phyloP scores from a whole-genome alignment of 30 jellyfish, hydroid and myxozoan genomes.

The Cassiopea andromeda region DNA sequence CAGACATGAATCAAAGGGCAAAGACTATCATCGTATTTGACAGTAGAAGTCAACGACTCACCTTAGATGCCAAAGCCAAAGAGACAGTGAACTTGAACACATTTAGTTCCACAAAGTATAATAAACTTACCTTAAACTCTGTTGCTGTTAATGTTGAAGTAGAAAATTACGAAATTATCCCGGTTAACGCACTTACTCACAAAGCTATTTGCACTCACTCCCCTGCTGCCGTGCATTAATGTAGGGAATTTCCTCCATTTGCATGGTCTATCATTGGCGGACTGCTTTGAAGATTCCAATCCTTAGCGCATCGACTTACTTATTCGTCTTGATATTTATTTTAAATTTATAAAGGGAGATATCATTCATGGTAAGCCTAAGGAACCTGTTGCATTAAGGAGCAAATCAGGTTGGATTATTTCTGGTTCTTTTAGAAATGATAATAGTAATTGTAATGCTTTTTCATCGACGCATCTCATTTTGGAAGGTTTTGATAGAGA shows the following conservation, averaged over 20 bases:
- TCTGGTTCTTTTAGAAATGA: slow-evolving; percentile 2
- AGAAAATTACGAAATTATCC: not conserved
- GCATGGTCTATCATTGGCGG: not conserved
- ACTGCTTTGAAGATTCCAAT: slow-evolving; percentile 11
- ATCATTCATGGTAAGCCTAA: too few species aligned
- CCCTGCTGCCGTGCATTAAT: not conserved
- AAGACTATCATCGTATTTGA: slow-evolving; percentile 11
- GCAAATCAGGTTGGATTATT: slow-evolving; percentile 33
- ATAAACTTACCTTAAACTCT: not conserved
- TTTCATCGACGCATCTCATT: not conserved
- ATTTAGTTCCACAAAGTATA: slow-evolving; percentile 22
- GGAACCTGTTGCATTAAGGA: not conserved
- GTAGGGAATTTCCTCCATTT: slow-evolving; percentile 21
- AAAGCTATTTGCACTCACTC: too few species aligned
- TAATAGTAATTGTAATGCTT: not conserved
- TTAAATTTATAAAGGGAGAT: not conserved
- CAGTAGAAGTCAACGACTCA: slow-evolving; percentile 24
- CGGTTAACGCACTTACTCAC: slow-evolving; percentile 7
- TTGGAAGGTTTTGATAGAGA: not conserved
- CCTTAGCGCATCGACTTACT: slow-evolving; percentile 19
- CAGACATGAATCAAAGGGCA: not conserved
- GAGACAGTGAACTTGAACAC: not conserved
- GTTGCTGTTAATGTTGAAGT: slow-evolving; percentile 5
- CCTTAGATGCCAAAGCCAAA: too few species aligned
- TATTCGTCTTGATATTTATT: slow-evolving; percentile 24